These are phyloP conservation scores for Carassius gibelio DNA, from an alignment of 2,113 vertebrate species.

Conservation along the genomic window DNA sequence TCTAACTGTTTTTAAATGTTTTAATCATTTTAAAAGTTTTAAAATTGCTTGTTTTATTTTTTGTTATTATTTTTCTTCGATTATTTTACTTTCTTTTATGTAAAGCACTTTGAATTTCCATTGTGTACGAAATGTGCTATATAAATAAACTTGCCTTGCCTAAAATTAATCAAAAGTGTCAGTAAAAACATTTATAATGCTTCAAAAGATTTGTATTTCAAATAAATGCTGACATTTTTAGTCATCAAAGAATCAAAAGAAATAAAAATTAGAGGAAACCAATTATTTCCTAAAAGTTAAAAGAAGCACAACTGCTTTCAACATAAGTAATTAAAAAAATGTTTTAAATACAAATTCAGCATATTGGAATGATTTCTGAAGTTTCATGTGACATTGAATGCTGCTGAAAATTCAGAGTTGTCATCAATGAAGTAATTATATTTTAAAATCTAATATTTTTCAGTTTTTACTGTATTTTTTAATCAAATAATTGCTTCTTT, in stretches of 20 bases:
- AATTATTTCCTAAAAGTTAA: background rate
- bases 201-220: background rate
- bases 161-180: background rate
- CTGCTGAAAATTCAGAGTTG: background rate
- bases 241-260: background rate
- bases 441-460: background rate
- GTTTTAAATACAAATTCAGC: background rate
- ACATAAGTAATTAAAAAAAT: background rate
- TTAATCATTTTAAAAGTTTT: too few relatives aligned
- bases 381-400: background rate
- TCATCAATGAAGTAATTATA: background rate
- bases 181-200: background rate
- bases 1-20: too few relatives aligned
- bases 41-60: too few relatives aligned
- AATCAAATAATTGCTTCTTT: background rate
- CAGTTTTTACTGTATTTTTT: background rate
- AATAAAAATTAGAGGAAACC: background rate
- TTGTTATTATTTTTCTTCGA: too few relatives aligned
- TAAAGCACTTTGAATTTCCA: too few relatives aligned
- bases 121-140: too few relatives aligned
- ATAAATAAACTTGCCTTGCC: too few relatives aligned
- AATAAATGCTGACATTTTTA: background rate
- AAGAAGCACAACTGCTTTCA: background rate
- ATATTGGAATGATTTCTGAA: background rate
- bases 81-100: too few relatives aligned